A percentile compares a stretch with the other conserved stretches of the same genome.
Evolutionary conservation across 1,140 invertebrate species (phyloP).

Genomic region (Heterodera schachtii): DNA sequence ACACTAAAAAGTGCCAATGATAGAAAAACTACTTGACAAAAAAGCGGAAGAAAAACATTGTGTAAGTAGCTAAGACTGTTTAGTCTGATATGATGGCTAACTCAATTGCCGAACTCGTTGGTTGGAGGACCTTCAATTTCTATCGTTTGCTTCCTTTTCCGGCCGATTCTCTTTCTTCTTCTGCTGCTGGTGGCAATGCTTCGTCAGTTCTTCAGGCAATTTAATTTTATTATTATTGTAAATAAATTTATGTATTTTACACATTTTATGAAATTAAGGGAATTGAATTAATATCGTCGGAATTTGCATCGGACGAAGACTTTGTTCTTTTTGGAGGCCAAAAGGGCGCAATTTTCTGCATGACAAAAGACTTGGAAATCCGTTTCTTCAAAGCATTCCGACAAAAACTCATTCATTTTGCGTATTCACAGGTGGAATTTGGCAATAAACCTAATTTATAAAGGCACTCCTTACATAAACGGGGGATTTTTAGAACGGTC

Average conservation of each 20-base stretch:
- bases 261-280: too few relatives aligned
- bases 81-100: slow-evolving; percentile 42
- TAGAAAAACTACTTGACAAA: too few relatives aligned
- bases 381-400: slow-evolving; percentile 53
- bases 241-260: too few relatives aligned
- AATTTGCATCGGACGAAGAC: slow-evolving; percentile 46
- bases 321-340: slow-evolving; percentile 53
- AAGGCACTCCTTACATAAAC: too few relatives aligned
- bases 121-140: slow-evolving; percentile 58
- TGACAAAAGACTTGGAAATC: slow-evolving; percentile 22
- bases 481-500: too few relatives aligned
- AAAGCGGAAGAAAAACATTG: too few relatives aligned
- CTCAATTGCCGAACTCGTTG: slow-evolving; percentile 47
- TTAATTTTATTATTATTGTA: too few relatives aligned
- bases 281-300: slow-evolving; percentile 47
- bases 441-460: too few relatives aligned
- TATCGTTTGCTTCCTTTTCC: slow-evolving; percentile 45
- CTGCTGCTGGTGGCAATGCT: slow-evolving; percentile 39
- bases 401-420: slow-evolving; percentile 29
- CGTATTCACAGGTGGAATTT: not conserved
- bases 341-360: slow-evolving; percentile 50
- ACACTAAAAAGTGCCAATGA: too few relatives aligned
- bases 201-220: not conserved
- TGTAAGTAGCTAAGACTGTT: too few relatives aligned
- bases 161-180: slow-evolving; percentile 43